phyloP scores from a whole-genome alignment of 2,797 vertebrate genomes.

The Delichon dasypus region DNA sequence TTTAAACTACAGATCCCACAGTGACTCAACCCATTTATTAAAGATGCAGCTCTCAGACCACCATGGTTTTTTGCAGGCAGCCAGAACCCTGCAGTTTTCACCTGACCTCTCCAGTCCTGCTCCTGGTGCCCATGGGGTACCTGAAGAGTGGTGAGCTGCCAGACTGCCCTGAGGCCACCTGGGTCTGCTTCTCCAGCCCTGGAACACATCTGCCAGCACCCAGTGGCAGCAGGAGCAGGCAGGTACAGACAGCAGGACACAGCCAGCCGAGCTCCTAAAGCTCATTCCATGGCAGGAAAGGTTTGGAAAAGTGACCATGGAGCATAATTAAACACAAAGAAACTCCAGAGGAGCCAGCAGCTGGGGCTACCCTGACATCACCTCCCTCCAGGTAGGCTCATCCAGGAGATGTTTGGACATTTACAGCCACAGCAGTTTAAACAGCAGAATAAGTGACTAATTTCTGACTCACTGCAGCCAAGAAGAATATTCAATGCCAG shows the following conservation, averaged over 20 bases:
- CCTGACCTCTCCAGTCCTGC: too few species aligned
- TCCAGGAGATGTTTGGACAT: accelerated
- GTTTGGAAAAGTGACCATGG: neutral
- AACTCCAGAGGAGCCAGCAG: neutral
- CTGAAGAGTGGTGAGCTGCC: neutral
- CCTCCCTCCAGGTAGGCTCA: neutral
- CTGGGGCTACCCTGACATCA: accelerated
- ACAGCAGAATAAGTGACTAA: neutral
- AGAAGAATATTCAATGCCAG: neutral
- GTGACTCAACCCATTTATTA: accelerated
- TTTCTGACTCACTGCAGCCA: neutral
- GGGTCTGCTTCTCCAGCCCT: neutral
- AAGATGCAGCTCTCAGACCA: neutral
- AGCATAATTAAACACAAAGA: neutral
- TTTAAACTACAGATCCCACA: neutral
- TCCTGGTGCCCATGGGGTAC: neutral
- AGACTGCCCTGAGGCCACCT: too few species aligned
- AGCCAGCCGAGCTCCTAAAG: neutral
- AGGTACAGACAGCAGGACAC: neutral
- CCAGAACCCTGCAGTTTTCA: neutral
- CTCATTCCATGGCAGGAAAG: neutral
- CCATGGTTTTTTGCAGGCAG: neutral
- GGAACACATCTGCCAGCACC: neutral
- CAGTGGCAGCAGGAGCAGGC: accelerated
- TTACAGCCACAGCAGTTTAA: neutral